Evolutionary conservation across 1,140 invertebrate species (phyloP), one percentile per base, ranked within the genome.

Genomic region (Anagrus nilaparvatae): DNA sequence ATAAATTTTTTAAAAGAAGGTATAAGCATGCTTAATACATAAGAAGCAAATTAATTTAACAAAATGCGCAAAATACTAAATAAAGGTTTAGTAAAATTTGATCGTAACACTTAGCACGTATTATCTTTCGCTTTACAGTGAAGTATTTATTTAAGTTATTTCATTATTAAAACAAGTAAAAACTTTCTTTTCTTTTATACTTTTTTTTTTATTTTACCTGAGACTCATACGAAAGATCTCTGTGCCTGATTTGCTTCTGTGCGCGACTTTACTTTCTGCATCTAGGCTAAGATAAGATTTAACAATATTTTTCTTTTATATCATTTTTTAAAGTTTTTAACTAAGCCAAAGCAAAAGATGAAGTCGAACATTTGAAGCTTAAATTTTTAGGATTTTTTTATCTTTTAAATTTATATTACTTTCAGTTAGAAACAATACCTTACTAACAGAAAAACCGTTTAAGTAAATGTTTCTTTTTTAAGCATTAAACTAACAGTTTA

Each of bases 141-240:
- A 34, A 21, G 7, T 18, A 14, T 40, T 34, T 39, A 18, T 16
- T 33, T 33, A 7, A 7, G 16, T 33, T 33, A 33, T 18, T 41
- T 23, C 44, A 41, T 41, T 41, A 27, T 37, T 46, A 19, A 5
- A 4, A 36, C 35, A 45, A 13, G n/a, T n/a, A n/a, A n/a, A n/a
- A n/a, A n/a, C n/a, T n/a, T n/a, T 39, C 18, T 31, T 25, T 24
- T 36, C 13, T 20, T 32, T 32, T 32, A 28, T n/a, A 41, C 32
- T 19, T 34, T 43, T 43, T 25, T 14, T 43, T 42, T 38, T 19
- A 29, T 14, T 52, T 68, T 67, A 69, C 65, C 66, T 69, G 58
- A 69, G 59, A 55, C 60, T 65, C 65, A 69, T 69, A 64, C 57
- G 59, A 56, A 69, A 69, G 59, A 68, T 61, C 54, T 69, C 65